Conservation (phyloP, 2,113 vertebrate genomes). For the Pseudois nayaur region DNA sequence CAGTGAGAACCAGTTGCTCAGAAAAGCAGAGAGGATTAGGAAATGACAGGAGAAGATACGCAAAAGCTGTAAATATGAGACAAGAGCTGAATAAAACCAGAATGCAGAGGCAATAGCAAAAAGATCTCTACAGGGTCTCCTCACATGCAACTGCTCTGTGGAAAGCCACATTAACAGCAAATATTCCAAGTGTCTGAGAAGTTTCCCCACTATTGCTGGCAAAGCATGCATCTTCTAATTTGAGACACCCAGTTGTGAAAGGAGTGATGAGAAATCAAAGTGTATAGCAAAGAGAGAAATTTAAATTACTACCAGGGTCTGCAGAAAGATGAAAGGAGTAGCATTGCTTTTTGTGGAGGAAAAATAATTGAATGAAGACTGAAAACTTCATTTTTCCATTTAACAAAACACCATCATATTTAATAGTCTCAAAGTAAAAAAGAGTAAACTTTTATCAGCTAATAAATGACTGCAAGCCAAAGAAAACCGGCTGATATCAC, state of each 20-base stretch:
- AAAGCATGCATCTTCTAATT: neutral
- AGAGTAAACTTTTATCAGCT: constrained; percentile 2
- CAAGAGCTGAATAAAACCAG: neutral
- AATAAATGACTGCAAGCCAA: neutral
- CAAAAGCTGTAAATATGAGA: neutral
- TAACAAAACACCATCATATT: neutral
- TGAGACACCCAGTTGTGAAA: neutral
- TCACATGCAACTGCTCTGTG: neutral
- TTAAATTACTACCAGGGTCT: neutral
- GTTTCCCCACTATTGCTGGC: neutral
- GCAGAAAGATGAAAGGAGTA: neutral
- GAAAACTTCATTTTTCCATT: neutral
- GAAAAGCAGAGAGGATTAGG: neutral
- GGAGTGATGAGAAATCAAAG: neutral
- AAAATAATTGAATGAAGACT: constrained; percentile 7
- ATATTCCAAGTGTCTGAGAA: neutral
- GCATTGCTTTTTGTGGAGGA: neutral
- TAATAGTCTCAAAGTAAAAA: neutral
- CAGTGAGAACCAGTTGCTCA: neutral
- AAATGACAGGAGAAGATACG: neutral
- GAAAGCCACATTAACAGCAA: neutral
- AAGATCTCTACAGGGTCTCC: neutral
- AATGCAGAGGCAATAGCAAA: neutral
- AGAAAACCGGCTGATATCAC: neutral
- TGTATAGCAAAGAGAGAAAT: neutral